These are phyloP conservation scores for Aspiorhynchus laticeps DNA, from an alignment of 2,113 vertebrate genomes.

Conservation along the genomic window DNA sequence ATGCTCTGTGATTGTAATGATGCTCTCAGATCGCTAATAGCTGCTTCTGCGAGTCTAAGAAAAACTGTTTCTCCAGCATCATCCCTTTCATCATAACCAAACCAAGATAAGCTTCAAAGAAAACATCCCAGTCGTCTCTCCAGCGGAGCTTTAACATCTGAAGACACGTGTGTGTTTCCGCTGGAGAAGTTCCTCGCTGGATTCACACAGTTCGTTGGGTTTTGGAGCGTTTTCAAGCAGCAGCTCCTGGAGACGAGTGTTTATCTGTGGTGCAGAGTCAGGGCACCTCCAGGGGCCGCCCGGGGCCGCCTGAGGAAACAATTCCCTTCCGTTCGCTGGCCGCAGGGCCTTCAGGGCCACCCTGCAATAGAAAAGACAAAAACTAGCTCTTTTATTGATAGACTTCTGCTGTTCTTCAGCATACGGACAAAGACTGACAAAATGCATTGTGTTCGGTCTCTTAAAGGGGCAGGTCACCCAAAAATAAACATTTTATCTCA, in stretches of 20 bases:
- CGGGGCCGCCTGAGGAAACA: conserved; percentile 67
- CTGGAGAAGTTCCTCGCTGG: not conserved
- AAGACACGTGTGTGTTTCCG: not conserved
- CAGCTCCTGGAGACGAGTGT: conserved; percentile 63
- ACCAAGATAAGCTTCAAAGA: conserved; percentile 11
- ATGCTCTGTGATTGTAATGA: not conserved
- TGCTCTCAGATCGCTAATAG: conserved; percentile 29
- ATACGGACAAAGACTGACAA: not conserved
- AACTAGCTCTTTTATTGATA: not conserved
- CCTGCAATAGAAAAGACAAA: conserved; percentile 31
- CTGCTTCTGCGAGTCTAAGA: not conserved
- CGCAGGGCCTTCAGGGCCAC: conserved; percentile 49
- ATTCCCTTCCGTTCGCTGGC: conserved; percentile 57
- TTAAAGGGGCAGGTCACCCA: not conserved
- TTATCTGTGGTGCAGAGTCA: conserved; percentile 69
- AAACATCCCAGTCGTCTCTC: not conserved
- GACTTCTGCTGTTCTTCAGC: not conserved
- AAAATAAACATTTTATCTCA: not conserved
- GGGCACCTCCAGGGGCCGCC: conserved; percentile 75
- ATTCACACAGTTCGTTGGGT: conserved; percentile 1
- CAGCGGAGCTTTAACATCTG: conserved; percentile 1
- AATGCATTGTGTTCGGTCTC: not conserved
- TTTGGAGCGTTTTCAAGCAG: conserved; percentile 64
- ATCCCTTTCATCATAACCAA: not conserved
- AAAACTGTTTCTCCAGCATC: conserved; percentile 21